Evolutionary conservation across 64 coral and sea anemone genomes (phyloP), one percentile per base, ranked within the genome.

Genomic region (Dendrophyllia cribrosa): DNA sequence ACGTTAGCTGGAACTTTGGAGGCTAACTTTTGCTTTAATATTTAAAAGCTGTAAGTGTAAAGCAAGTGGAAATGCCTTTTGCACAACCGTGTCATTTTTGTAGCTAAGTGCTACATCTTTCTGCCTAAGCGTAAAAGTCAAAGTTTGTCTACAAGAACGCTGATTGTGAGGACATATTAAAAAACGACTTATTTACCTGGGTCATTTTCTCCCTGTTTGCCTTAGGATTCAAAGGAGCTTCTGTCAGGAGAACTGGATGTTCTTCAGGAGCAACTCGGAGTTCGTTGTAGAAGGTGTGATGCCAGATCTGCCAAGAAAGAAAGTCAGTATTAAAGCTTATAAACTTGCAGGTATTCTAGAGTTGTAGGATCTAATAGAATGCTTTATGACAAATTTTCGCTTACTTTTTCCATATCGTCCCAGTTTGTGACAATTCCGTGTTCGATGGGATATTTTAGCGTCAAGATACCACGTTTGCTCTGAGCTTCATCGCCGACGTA

Each of bases 401-500:
- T 43, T 88, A 82, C 92, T 76, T 93, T 93, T 59, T 93, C 92
- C 92, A 93, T 93, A 19, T 93, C 91, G 52, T 93, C 91, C 91
- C 91, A 93, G 91, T 93, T 93, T 70, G 91, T 93, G 48, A 93
- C 91, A 50, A 93, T 93, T 15, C 91, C 91, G 62, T 93, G 91
- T 93, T 93, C 85, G 52, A 93, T 78, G 5, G 92, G 92, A 3
- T 75, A 88, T 70, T 93, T 93, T 5, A 93, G 61, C 69, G 92
- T 93, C 20, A 93, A 43, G 44, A 93, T 88, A 78, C 92, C 92
- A 61, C 87, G 66, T 45, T 94, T 89, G 50, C 87, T 89, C 6
- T 83, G 86, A 9, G 78, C 86, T 61, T 94, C 92, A 43, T 94
- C 92, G 12, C 86, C 87, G 58, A 94, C 92, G 13, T 89, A 94